Base-by-base conservation (phyloP, 2,888 invertebrate species). In the Neoitamus cyanurus region DNA sequence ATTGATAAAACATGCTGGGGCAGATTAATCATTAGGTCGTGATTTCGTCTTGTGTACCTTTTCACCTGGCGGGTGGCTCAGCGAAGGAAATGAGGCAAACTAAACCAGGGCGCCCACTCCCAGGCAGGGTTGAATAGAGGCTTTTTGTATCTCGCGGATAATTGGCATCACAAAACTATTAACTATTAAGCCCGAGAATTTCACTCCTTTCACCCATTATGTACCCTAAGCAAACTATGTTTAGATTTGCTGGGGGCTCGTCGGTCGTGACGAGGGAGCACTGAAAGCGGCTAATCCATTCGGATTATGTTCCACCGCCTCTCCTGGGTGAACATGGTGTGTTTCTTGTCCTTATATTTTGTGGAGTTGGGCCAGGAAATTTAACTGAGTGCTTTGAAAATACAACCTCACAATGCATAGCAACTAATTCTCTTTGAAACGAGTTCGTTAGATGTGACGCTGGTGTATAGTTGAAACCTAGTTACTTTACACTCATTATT, bases 1-100 rank as follows among this genome's bases (percentile, higher is more conserved):
- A 58, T 58, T 58, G 58, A 25, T 58, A 58, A 58, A 58, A 58
- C 58, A 58, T 58, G 58, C 58, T 58, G 58, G 58, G 58, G 58
- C 25, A 58, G 58, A 58, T 58, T 58, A 58, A 58, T 58, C 58
- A 58, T 58, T 58, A 25, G 58, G 58, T 15, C 58, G 9, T 58
- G 58, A 58, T 58, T 58, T 20, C 25, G 58, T 9, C 20, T 6
- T 58, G 20, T 25, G 25, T 25, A 25, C 58, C 9, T 58, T 58
- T 25, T 25, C 58, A 15, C 7, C 9, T 15, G 9, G 6, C 25
- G n/a, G 3, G 2, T 15, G 20, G 15, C 48, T 15, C 20, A 7
- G 58, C 9, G 58, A 25, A 9, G 42, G 15, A 58, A 58, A 58
- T 25, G 58, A 9, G 58, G 58, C 48, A 42, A 4, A 48, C 7